Conservation (phyloP, 2,113 vertebrate species). For the Bothrops jararaca region DNA sequence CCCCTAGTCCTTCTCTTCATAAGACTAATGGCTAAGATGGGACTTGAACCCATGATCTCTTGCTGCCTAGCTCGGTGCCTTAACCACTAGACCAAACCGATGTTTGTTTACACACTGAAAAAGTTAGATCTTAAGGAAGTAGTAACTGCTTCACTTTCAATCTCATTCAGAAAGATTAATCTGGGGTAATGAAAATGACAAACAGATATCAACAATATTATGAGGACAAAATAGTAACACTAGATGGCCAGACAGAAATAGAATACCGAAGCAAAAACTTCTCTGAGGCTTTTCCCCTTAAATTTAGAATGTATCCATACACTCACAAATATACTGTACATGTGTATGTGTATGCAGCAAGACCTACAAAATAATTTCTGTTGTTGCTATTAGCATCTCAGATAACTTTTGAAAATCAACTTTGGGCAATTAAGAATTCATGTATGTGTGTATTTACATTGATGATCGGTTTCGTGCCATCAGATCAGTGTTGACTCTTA, state of each 20-base stretch:
- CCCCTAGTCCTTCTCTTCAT: too few species aligned
- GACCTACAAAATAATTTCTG: neutral
- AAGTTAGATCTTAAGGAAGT: neutral
- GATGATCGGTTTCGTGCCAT: neutral
- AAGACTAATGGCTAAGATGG: too few species aligned
- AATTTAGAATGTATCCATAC: neutral
- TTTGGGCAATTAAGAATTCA: neutral
- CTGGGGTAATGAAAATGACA: constrained; percentile 9
- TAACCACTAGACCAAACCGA: too few species aligned
- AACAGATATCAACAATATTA: constrained; percentile 12
- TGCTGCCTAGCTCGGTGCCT: too few species aligned
- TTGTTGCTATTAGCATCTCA: neutral
- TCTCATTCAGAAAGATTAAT: neutral
- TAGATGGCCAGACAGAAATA: constrained; percentile 11
- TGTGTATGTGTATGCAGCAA: neutral
- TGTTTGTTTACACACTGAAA: neutral
- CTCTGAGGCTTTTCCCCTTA: constrained; percentile 21
- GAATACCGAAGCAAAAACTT: constrained; percentile 9
- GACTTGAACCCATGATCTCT: too few species aligned
- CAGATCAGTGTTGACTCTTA: neutral
- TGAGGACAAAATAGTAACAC: neutral
- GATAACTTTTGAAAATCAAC: neutral
- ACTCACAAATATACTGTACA: neutral
- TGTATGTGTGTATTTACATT: neutral
- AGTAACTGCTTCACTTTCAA: neutral